phyloP scores from a whole-genome alignment of 2,888 invertebrate genomes.

The Parelbella ahira region DNA sequence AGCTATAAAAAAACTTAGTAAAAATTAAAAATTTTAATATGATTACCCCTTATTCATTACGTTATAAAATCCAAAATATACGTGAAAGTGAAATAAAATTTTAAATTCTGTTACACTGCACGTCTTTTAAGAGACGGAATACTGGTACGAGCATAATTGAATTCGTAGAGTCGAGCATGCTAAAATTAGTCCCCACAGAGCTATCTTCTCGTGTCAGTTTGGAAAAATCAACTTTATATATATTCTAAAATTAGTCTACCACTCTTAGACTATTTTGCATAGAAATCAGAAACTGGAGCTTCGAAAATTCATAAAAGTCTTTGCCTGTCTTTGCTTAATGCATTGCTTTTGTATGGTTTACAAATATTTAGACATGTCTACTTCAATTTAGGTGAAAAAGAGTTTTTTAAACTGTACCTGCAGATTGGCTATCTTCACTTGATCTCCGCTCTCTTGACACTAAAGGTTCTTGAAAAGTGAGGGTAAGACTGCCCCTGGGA shows the following conservation, averaged over 20 bases:
- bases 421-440: constrained; percentile 80
- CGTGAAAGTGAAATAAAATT: constrained; percentile 1
- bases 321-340: no score
- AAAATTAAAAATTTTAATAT: no score
- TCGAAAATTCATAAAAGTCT: no score
- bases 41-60: no score
- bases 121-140: constrained; percentile 3
- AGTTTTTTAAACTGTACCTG: constrained; percentile 51
- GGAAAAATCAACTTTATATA: constrained; percentile 9
- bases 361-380: no score
- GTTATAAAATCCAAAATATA: no score
- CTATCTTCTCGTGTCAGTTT: constrained; percentile 8
- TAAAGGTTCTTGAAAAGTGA: constrained; percentile 82
- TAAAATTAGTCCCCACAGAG: constrained; percentile 16
- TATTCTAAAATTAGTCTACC: no score
- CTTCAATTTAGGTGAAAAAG: no score
- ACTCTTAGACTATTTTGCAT: no score
- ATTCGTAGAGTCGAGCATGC: constrained; percentile 12
- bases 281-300: no score
- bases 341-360: no score
- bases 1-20: no score
- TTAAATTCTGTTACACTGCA: constrained; percentile 7
- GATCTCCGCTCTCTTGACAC: constrained; percentile 78
- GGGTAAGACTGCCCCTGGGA: constrained; percentile 80
- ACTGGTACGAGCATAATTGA: constrained; percentile 16